Conservation (phyloP, 2,888 invertebrate genomes). For the Crossocerus cetratus region DNA sequence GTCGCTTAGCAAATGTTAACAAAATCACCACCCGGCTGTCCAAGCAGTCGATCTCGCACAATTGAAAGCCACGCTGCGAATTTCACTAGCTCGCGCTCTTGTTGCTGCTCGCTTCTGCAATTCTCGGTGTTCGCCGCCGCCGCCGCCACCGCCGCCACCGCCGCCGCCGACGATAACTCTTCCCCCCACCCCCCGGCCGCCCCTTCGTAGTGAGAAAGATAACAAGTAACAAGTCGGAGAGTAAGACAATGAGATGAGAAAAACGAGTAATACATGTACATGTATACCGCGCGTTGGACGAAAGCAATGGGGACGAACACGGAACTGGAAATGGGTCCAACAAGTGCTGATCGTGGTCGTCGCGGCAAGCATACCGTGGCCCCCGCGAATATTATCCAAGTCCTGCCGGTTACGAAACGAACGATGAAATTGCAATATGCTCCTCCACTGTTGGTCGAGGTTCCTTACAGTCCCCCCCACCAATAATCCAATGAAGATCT, state of each 20-base stretch:
- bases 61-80: slow-evolving; percentile 48
- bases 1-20: too few species aligned
- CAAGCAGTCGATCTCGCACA: slow-evolving; percentile 35
- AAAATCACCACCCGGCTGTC: slow-evolving; percentile 26
- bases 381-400: slow-evolving; percentile 39
- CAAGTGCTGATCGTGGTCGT: slow-evolving; percentile 21
- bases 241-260: slow-evolving; percentile 24
- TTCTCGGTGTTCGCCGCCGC: not conserved
- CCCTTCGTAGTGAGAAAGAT: too few species aligned
- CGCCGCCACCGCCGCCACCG: too few species aligned
- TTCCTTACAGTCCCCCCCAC: too few species aligned
- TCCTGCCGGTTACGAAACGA: slow-evolving; percentile 32
- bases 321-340: slow-evolving; percentile 33
- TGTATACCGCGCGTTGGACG: not conserved
- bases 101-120: slow-evolving; percentile 38
- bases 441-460: too few species aligned
- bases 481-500: slow-evolving; percentile 10
- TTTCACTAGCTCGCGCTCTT: slow-evolving; percentile 36
- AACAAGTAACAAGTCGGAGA: too few species aligned
- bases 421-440: too few species aligned
- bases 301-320: slow-evolving; percentile 34
- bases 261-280: slow-evolving; percentile 12
- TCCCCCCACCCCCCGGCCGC: too few species aligned
- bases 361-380: slow-evolving; percentile 16
- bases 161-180: too few species aligned